These are phyloP conservation scores for Encarsia formosa DNA, from an alignment of 2,888 invertebrate genomes.

Conservation along the genomic window DNA sequence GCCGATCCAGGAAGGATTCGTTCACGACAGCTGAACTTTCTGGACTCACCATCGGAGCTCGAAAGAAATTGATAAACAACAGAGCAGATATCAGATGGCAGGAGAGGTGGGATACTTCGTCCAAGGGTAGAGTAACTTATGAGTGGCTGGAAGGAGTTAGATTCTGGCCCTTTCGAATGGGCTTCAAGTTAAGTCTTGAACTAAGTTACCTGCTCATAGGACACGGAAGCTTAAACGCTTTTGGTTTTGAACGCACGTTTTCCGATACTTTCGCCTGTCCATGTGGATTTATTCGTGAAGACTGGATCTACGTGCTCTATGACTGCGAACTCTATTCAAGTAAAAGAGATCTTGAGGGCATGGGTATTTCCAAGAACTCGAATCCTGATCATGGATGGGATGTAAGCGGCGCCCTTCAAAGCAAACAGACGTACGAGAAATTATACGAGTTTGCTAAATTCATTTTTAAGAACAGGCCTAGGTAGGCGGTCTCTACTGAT, in stretches of 20 bases:
- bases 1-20: slow-evolving; percentile 5
- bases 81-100: slow-evolving; percentile 8
- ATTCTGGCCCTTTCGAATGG: neutral
- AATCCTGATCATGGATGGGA: neutral
- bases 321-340: slow-evolving; percentile 9
- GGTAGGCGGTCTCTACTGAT: too few relatives aligned
- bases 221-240: slow-evolving; percentile 8
- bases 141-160: slow-evolving; percentile 11
- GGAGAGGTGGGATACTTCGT: neutral
- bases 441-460: neutral
- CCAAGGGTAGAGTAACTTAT: slow-evolving; percentile 7
- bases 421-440: neutral
- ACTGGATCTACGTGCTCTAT: slow-evolving; percentile 11
- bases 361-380: neutral
- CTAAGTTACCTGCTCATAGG: slow-evolving; percentile 11
- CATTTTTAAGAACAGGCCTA: too few relatives aligned
- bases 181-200: slow-evolving; percentile 2
- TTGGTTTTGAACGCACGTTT: neutral
- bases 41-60: neutral
- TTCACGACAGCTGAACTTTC: neutral
- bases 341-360: neutral
- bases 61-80: neutral
- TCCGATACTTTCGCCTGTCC: neutral
- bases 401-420: neutral
- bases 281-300: slow-evolving; percentile 2